Base-by-base conservation (phyloP, 1,140 invertebrate species). In the Caenorhabditis elegans region DNA sequence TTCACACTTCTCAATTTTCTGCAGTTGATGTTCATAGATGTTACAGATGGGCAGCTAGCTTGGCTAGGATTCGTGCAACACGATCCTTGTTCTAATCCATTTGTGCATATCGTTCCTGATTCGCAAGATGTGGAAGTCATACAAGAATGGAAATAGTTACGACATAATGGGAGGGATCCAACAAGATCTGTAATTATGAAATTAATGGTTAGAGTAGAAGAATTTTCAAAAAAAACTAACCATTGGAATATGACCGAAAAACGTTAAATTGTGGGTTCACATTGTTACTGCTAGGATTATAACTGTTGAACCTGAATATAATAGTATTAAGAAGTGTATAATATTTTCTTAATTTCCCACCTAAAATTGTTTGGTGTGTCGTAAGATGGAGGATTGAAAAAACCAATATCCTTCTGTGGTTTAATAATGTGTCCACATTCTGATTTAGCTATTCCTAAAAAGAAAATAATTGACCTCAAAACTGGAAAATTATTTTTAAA, bases 71-170 rank as follows among this genome's bases (percentile, higher is more conserved):
- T 55, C 15, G 78, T 79, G 24, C 78, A 79, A 34, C 78, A 79
- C 0, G 78, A 79, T 3, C 78, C 78, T 26, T 53, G 78, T 46
- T 55, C 55, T 1, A 70, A 11, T 39, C 78, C 78, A 79, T 79
- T 79, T 17, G 78, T 60, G 22, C 78, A 79, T 13, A 79, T 65
- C 28, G 78, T 79, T 39, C 78, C 78, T 47, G 78, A 79, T 65
- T 79, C 78, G 70, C 78, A 79, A 15, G 55, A 31, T 1, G 53
- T 46, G 13, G 78, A 79, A 47, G 19, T 34, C 78, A 79, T 79
- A 70, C 78, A 79, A 26, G 78, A 79, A 65, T 79, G 78, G 31
- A 79, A 79, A 36, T 79, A 79, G 28, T 79, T 79, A 15, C 55
- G 78, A n/a, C 78, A 79, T 3, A 79, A 24, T 28, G 78, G 78